Base-by-base conservation (phyloP, 2,888 invertebrate genomes). In the Pyrrhosoma nymphula region DNA sequence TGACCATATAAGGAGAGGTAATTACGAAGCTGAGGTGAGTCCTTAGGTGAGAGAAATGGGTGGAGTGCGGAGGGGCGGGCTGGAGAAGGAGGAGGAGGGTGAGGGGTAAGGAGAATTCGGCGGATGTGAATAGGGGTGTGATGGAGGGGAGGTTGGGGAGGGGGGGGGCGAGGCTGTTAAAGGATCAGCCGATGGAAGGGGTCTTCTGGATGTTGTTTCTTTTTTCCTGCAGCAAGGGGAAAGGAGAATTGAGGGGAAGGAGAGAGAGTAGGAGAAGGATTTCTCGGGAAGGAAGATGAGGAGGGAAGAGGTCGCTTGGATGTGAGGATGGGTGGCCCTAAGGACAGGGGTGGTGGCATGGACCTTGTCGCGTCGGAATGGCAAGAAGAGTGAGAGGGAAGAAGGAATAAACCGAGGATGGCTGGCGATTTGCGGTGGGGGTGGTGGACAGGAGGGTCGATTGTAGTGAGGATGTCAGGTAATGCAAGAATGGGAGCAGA, bases 1-100 rank as follows among this genome's bases (percentile, higher is more conserved):
- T 39, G 63, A 14, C 95, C 95, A 20, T 91, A 91, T 95, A 95
- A 91, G 95, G 95, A 75, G 75, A 91, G 90, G 95, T 95, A 95
- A 95, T 95, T 95, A 95, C 95, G 93, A 55, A 93, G 93, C 75
- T 69, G 93, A 93, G 93, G 93, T 75, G 93, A 93, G 93, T 35
- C 93, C 69, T 30, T 93, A 93, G 93, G 93, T 93, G 93, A 93
- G 93, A 91, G 63, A 91, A 91, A 91, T 91, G 91, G 91, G 91
- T 60, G 91, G 91, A 60, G 91, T 91, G 91, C 56, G 6, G 39
- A 39, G 63, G 47, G 60, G 20, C 26, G 69, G 69, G 93, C 18
- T 10, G 47, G 47, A 60, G 30, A 30, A 91, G 39, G 56, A 20
- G 39, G 63, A 35, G 91, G 26, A 18, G 39, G 39, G 63, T 18